Base-by-base conservation (phyloP, 2,113 vertebrate genomes). In the Campylomormyrus numenius region DNA sequence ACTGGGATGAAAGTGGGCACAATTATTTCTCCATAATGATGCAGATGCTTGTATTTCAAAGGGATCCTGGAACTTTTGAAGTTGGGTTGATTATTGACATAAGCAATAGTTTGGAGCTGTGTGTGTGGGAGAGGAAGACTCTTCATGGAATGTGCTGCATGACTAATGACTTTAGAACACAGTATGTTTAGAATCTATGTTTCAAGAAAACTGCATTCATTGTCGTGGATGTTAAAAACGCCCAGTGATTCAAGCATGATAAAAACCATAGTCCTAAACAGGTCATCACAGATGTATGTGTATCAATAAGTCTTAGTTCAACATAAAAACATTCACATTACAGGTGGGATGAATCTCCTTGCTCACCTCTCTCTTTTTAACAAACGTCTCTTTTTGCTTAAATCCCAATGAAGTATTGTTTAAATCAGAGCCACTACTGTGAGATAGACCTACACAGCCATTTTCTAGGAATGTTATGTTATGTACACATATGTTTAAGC, bases 21-120 rank as follows among this genome's bases (percentile, higher is more conserved):
- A 94, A 95, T 94, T 95, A 94, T 94, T 94, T 92, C 92, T 90
- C 91, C 91, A 90, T 92, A 92, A 94, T 92, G 90, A 92, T 91
- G 91, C 91, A 92, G 93, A 93, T 94, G 91, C 91, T 91, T 92
- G 90, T 80, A 92, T 93, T 93, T 93, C 91, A 95, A 92, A 93
- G 93, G 89, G 91, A 92, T 87, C 89, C 83, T 92, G 91, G 90
- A 94, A 93, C 91, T 93, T 93, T 89, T 93, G 87, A 91, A 91
- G 91, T 94, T 93, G 88, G 89, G 84, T 89, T 92, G 90, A 92
- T 91, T 90, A 93, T 88, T 48, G 86, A 80, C n/a, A 88, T 9
- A 50, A 92, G 88, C 53, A 9, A 86, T 6, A 90, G 24, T 46
- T 52, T 15, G 80, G 27, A 70, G 48, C 31, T 52, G 89, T 85